Percentiles rank a stretch among this genome's conserved stretches.
phyloP scores from a whole-genome alignment of 2,797 vertebrate genomes.

The Acridotheres tristis region DNA sequence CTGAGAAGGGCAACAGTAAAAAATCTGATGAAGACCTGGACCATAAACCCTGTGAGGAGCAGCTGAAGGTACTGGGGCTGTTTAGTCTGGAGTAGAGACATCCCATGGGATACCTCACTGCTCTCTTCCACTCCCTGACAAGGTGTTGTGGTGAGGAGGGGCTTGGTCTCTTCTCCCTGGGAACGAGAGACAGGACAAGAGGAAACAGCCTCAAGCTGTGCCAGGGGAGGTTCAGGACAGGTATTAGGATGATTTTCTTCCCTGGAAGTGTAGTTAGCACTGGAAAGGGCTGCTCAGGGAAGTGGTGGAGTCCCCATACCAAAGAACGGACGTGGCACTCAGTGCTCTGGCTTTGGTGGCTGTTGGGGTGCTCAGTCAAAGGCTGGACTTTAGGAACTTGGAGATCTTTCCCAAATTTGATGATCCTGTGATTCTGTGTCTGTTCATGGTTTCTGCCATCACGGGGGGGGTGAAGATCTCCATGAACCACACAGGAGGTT shows the following conservation, averaged over 20 bases:
- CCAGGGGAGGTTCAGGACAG: background rate
- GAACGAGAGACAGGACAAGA: background rate
- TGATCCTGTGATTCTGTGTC: background rate
- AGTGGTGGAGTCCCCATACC: background rate
- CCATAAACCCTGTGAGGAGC: background rate
- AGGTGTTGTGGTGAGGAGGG: fast-evolving
- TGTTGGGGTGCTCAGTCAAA: background rate
- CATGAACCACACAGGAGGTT: background rate
- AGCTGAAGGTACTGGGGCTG: background rate
- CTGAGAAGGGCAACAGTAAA: background rate
- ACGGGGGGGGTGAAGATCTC: background rate
- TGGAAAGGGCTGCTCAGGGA: background rate
- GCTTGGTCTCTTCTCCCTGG: background rate
- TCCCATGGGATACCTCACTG: too few species aligned
- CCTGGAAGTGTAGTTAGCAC: background rate
- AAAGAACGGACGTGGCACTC: background rate
- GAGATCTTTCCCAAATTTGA: background rate
- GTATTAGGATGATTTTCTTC: background rate
- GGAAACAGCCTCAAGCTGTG: background rate
- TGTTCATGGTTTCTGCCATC: background rate
- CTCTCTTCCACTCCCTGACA: background rate
- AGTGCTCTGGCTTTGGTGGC: background rate
- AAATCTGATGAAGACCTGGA: background rate
- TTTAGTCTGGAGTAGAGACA: background rate
- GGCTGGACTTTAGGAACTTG: background rate